Conservation (phyloP, 2,113 vertebrate genomes). For the Tauraco erythrolophus region DNA sequence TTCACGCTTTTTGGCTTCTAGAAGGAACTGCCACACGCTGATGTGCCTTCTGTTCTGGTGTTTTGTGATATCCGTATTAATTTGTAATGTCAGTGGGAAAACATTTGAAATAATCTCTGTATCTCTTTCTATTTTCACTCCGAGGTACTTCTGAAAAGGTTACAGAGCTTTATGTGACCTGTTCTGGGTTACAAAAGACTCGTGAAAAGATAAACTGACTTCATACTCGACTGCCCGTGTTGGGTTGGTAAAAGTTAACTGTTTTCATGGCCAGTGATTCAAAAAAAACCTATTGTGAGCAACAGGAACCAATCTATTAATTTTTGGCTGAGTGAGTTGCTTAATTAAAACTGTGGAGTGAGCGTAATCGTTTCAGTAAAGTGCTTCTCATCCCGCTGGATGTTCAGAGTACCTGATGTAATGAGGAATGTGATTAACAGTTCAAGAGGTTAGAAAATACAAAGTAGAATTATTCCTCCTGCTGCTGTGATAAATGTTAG, state of each 20-base stretch:
- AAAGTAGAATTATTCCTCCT: background rate
- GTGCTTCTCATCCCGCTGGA: background rate
- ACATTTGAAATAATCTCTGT: background rate
- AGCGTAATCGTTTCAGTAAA: background rate
- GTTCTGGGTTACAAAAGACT: background rate
- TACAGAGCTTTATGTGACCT: background rate
- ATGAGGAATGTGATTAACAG: slow-evolving; percentile 26
- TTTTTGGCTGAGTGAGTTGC: background rate
- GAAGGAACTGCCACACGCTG: fast-evolving
- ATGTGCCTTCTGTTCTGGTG: background rate
- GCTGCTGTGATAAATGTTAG: background rate
- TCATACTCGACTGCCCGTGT: background rate
- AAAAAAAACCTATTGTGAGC: background rate
- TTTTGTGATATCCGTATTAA: background rate
- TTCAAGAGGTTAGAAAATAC: background rate
- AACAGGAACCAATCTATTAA: background rate
- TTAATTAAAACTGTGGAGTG: slow-evolving; percentile 37
- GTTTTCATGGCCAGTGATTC: background rate
- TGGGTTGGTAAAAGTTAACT: background rate
- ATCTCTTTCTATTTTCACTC: background rate
- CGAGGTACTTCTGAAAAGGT: background rate
- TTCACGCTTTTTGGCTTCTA: background rate
- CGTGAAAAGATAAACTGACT: background rate
- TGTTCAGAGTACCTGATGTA: background rate
- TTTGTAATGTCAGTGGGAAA: background rate